phyloP scores from a whole-genome alignment of 2,113 vertebrate genomes.

The Leptobrachium leishanense region DNA sequence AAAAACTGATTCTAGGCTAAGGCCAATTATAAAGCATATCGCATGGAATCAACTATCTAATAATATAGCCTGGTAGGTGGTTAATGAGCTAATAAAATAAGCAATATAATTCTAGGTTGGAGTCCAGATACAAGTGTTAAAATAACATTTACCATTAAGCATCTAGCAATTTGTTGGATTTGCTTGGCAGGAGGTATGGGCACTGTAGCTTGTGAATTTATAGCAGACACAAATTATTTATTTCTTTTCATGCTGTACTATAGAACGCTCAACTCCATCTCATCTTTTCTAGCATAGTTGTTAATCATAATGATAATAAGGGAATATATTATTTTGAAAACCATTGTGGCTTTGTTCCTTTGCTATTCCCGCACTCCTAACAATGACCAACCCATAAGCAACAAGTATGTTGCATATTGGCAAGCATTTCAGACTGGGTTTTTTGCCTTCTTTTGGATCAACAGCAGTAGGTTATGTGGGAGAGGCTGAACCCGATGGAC shows the following conservation, averaged over 20 bases:
- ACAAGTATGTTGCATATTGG: too few relatives aligned
- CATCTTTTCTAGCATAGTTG: background rate
- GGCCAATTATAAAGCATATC: constrained; percentile 48
- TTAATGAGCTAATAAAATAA: constrained; percentile 73
- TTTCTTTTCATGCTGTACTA: constrained; percentile 38
- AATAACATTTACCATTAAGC: constrained; percentile 62
- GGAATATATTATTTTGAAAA: too few relatives aligned
- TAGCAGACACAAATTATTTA: constrained; percentile 52
- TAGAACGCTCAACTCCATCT: background rate
- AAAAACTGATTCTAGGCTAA: constrained; percentile 36
- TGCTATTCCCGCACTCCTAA: too few relatives aligned
- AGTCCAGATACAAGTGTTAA: constrained; percentile 64
- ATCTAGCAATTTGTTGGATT: constrained; percentile 58
- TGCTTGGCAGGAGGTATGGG: constrained; percentile 47
- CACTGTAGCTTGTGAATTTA: constrained; percentile 53
- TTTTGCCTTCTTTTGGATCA: too few relatives aligned
- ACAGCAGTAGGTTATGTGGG: too few relatives aligned
- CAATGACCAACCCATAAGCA: too few relatives aligned
- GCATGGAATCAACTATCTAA: constrained; percentile 62
- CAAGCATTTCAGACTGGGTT: too few relatives aligned
- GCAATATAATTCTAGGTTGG: constrained; percentile 69
- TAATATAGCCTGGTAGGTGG: constrained; percentile 64
- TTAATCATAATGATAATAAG: too few relatives aligned
- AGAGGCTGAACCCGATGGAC: too few relatives aligned
- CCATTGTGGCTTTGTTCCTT: too few relatives aligned